Conservation (phyloP, 2,888 invertebrate species). For the Carabus problematicus region DNA sequence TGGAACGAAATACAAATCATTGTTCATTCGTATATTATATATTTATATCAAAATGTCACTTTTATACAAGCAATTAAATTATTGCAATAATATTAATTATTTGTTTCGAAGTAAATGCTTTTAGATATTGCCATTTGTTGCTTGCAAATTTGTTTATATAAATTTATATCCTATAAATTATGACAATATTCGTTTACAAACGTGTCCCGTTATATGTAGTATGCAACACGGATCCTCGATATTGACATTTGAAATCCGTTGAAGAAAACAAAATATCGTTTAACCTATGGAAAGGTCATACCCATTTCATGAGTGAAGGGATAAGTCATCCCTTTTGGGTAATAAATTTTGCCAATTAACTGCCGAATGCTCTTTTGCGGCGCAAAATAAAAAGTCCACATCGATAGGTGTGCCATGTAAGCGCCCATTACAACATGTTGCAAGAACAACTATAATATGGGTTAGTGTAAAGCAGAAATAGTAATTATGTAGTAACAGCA, state of each 20-base stretch:
- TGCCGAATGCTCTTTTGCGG: conserved; percentile 40
- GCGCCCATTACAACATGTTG: not conserved
- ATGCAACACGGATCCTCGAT: too few relatives aligned
- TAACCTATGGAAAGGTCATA: conserved; percentile 42
- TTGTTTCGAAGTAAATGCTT: too few relatives aligned
- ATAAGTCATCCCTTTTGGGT: conserved; percentile 43
- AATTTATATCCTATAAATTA: too few relatives aligned
- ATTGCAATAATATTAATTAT: too few relatives aligned
- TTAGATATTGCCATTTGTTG: too few relatives aligned
- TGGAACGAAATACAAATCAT: too few relatives aligned
- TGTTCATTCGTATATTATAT: too few relatives aligned
- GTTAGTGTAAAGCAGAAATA: not conserved
- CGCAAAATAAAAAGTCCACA: conserved; percentile 39
- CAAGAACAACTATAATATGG: not conserved
- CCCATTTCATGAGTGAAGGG: conserved; percentile 41
- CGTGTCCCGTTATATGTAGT: too few relatives aligned
- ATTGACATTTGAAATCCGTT: conserved; percentile 42
- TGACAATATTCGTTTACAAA: too few relatives aligned
- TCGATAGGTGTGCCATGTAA: not conserved
- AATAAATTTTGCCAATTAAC: conserved; percentile 42
- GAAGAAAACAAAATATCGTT: conserved; percentile 39
- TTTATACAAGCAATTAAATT: too few relatives aligned
- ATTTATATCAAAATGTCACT: too few relatives aligned
- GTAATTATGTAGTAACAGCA: not conserved
- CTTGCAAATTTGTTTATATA: too few relatives aligned